Conservation (phyloP, 2,888 invertebrate species). For the Pardosa pseudoannulata region DNA sequence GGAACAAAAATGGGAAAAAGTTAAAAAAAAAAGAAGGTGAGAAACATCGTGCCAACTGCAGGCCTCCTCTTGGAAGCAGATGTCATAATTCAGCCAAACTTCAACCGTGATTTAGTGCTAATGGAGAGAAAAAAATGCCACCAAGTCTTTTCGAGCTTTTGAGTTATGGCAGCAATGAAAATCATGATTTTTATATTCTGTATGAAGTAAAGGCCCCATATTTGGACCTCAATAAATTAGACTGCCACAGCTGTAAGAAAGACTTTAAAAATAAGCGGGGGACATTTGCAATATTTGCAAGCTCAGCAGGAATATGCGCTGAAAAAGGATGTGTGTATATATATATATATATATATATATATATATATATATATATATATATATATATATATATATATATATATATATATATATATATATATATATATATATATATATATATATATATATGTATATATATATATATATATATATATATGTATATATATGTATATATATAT, state of each 20-base stretch:
- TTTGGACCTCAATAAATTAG: not conserved
- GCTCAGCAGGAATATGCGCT: not conserved
- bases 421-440: too few relatives aligned
- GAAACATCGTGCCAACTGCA: conserved; percentile 1
- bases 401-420: too few relatives aligned
- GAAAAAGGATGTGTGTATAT: too few relatives aligned
- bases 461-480: too few relatives aligned
- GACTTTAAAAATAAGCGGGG: not conserved
- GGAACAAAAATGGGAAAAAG: not conserved
- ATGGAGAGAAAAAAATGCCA: not conserved
- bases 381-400: too few relatives aligned
- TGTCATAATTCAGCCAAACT: not conserved
- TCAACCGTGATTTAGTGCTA: not conserved
- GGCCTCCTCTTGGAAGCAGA: not conserved
- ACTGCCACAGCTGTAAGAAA: not conserved
- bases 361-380: too few relatives aligned
- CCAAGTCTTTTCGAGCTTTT: conserved; percentile 1
- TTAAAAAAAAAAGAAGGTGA: not conserved
- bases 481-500: too few relatives aligned
- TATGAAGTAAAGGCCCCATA: not conserved
- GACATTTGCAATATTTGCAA: not conserved
- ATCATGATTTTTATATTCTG: not conserved
- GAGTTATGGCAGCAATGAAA: not conserved
- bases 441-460: too few relatives aligned
- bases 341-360: too few relatives aligned